phyloP scores from a whole-genome alignment of 2,888 invertebrate genomes.

The Mythimna loreyi region DNA sequence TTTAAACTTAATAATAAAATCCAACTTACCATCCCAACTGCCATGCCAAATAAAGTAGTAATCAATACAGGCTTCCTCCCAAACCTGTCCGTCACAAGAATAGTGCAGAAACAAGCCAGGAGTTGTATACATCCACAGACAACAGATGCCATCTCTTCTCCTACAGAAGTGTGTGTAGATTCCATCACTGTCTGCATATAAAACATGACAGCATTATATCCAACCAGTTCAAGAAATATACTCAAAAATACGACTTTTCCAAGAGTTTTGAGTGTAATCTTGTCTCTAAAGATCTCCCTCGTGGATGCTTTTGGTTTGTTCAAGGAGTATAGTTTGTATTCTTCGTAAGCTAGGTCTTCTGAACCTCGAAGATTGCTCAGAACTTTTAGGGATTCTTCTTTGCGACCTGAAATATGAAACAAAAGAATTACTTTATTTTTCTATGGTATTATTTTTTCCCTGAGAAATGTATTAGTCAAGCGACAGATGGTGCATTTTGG shows the following conservation, averaged over 20 bases:
- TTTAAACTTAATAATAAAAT: too few relatives aligned
- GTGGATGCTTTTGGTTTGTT: neutral
- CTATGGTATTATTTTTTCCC: too few relatives aligned
- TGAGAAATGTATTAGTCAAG: too few relatives aligned
- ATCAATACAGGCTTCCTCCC: conserved; percentile 34
- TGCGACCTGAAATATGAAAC: conserved; percentile 3
- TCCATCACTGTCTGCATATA: conserved; percentile 32
- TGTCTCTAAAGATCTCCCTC: conserved; percentile 23
- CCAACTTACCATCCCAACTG: conserved; percentile 24
- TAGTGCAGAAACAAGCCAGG: conserved; percentile 30
- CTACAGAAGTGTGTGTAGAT: conserved; percentile 20
- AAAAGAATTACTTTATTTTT: neutral
- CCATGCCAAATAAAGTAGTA: conserved; percentile 20
- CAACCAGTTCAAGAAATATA: conserved; percentile 18
- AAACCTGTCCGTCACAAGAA: conserved; percentile 19
- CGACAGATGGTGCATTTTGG: neutral
- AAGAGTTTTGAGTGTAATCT: conserved; percentile 16
- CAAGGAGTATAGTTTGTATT: conserved; percentile 33
- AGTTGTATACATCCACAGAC: conserved; percentile 35
- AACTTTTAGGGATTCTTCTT: conserved; percentile 18
- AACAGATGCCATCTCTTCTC: conserved; percentile 22
- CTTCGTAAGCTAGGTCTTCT: conserved; percentile 23
- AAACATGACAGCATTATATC: conserved; percentile 22
- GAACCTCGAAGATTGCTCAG: conserved; percentile 24
- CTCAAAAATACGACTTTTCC: conserved; percentile 32